Conservation (phyloP, 2,888 invertebrate species). For the Rutpela maculata region DNA sequence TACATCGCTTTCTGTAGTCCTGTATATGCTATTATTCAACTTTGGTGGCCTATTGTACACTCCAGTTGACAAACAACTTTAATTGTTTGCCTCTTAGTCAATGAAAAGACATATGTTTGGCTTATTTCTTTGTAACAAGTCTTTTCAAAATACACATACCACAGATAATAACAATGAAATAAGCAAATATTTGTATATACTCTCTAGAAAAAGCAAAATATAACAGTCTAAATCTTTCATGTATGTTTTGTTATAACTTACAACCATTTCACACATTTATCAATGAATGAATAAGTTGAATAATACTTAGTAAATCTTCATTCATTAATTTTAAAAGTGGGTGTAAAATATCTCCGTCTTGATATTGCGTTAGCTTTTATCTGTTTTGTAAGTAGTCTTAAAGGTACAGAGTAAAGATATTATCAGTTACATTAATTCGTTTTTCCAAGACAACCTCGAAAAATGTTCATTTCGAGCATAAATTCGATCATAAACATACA, state of each 20-base stretch:
- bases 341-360: background rate
- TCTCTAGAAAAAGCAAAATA: conserved; percentile 4
- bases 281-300: background rate
- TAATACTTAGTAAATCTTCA: background rate
- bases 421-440: no score
- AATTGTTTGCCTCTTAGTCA: conserved; percentile 54
- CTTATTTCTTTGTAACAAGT: conserved; percentile 26
- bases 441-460: no score
- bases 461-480: no score
- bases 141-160: conserved; percentile 32
- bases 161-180: conserved; percentile 19
- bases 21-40: conserved; percentile 48
- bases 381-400: no score
- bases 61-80: conserved; percentile 57
- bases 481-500: no score
- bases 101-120: conserved; percentile 56
- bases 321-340: background rate
- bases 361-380: no score
- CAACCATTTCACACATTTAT: background rate
- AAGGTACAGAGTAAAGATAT: no score
- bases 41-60: conserved; percentile 59
- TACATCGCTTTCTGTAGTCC: conserved; percentile 50
- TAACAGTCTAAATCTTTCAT: background rate
- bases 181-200: conserved; percentile 12
- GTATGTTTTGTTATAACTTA: background rate